Base-by-base conservation (phyloP, 2,888 invertebrate genomes). In the Oscheius sp. region DNA sequence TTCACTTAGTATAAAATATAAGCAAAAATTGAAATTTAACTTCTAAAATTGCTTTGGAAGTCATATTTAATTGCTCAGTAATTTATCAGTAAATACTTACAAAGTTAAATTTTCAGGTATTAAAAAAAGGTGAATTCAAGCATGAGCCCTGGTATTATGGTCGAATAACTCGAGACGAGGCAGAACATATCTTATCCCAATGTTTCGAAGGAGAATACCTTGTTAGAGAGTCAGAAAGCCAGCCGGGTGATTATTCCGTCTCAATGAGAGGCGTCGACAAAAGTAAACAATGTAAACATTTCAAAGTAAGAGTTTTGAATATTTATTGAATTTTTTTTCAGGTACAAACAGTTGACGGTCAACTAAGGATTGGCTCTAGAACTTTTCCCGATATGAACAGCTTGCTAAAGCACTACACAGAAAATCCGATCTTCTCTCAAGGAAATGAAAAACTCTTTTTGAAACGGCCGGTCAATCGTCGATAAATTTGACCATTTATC, bases 271-370 rank as follows among this genome's bases (percentile, higher is more conserved):
- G 97, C 56, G 93, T 95, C 49, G 94, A 93, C 26, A 92, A 96
- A 82, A 98, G 98, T 90, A n/a, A n/a, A n/a, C n/a, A n/a, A n/a
- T n/a, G n/a, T n/a, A 98, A 98, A 88, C 98, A 98, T 89, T 99
- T 98, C 90, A 80, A 80, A 56, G 80, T 73, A 14, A 9, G 64
- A 12, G n/a, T 17, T 20, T 12, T 6, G 2, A 47, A 1, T 41
- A 38, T 8, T 38, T 22, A 30, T 41, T 51, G 20, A 5, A 20
- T 38, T 26, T 44, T 47, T 1, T 50, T 61, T 26, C 33, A 73
- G 70, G 65, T 80, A 24, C 73, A 74, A 64, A 70, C 69, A 28
- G 59, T 71, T 5, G 73, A 70, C 14, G 95, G 94, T 88, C 94
- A 94, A 89, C 79, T 82, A 59, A 77, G 75, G 59, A 99, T 99